Evolutionary conservation across 2,888 invertebrate genomes (phyloP).

Genomic region (Scaptomyza flava): DNA sequence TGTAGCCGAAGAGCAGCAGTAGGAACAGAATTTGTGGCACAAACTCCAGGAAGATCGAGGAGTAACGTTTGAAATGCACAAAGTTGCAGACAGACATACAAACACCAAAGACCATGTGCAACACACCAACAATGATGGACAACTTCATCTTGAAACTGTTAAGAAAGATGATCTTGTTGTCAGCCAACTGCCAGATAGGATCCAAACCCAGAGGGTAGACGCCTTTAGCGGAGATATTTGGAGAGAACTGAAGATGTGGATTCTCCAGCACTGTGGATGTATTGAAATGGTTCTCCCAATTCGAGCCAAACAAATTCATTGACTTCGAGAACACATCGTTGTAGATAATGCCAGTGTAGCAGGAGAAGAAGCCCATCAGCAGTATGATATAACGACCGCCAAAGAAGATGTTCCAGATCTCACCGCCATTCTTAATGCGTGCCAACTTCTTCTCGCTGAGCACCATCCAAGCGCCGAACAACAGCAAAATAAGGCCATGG

Average conservation of each 20-base stretch:
- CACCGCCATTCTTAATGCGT: slow-evolving; percentile 89
- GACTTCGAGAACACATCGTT: slow-evolving; percentile 99
- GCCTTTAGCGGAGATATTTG: slow-evolving; percentile 84
- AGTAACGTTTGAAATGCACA: slow-evolving; percentile 89
- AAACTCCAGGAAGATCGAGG: slow-evolving; percentile 92
- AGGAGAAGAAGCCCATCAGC: slow-evolving; percentile 98
- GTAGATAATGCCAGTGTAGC: slow-evolving; percentile 98
- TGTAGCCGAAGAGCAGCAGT: slow-evolving; percentile 94
- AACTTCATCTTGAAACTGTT: slow-evolving; percentile 99
- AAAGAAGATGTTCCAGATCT: slow-evolving; percentile 99
- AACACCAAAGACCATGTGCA: slow-evolving; percentile 98
- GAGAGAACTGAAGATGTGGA: slow-evolving; percentile 87
- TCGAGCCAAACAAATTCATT: slow-evolving; percentile 95
- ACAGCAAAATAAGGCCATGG: slow-evolving; percentile 93
- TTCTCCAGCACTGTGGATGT: slow-evolving; percentile 85
- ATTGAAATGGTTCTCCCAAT: slow-evolving; percentile 90
- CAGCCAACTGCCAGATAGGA: slow-evolving; percentile 91
- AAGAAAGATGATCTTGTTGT: slow-evolving; percentile 96
- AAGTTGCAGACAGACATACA: slow-evolving; percentile 92
- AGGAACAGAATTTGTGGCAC: slow-evolving; percentile 96
- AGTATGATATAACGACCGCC: slow-evolving; percentile 98
- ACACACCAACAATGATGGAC: slow-evolving; percentile 96
- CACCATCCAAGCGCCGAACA: slow-evolving; percentile 94
- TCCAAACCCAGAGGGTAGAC: slow-evolving; percentile 94
- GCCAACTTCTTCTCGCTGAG: slow-evolving; percentile 90